Percentiles rank a stretch among this genome's conserved stretches.
These are phyloP conservation scores for Drosophila sulfurigaster DNA, from an alignment of 1,140 invertebrate species.

Conservation along the genomic window DNA sequence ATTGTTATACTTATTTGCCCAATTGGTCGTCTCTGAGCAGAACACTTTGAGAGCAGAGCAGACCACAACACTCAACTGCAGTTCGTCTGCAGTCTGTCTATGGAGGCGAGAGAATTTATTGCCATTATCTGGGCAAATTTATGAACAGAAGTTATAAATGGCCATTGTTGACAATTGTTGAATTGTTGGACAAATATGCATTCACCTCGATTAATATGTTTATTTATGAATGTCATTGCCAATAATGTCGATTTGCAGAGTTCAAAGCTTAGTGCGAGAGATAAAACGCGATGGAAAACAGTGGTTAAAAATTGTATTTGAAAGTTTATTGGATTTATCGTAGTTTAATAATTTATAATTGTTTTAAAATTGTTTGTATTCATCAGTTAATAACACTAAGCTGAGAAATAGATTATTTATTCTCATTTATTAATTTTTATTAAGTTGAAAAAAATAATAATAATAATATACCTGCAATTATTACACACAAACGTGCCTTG, in stretches of 20 bases:
- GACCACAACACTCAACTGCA: constrained; percentile 3
- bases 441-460: too few species aligned
- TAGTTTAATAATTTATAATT: too few species aligned
- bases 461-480: too few species aligned
- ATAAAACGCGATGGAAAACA: background rate
- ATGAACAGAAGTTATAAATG: constrained; percentile 21
- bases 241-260: background rate
- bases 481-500: too few species aligned
- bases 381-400: too few species aligned
- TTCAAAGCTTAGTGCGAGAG: background rate
- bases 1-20: constrained; percentile 47
- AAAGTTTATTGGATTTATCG: too few species aligned
- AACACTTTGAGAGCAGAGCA: background rate
- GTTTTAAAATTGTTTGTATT: too few species aligned
- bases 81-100: constrained; percentile 4
- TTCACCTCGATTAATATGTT: constrained; percentile 24
- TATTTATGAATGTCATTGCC: constrained; percentile 19
- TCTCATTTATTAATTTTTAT: too few species aligned
- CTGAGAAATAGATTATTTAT: too few species aligned
- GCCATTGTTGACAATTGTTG: constrained; percentile 47
- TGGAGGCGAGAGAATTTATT: constrained; percentile 45
- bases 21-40: constrained; percentile 20
- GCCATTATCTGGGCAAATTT: constrained; percentile 53
- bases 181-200: constrained; percentile 32
- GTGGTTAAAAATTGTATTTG: background rate